Evolutionary conservation across 2,888 invertebrate genomes (phyloP).

Genomic region (Taphrorychus bicolor): DNA sequence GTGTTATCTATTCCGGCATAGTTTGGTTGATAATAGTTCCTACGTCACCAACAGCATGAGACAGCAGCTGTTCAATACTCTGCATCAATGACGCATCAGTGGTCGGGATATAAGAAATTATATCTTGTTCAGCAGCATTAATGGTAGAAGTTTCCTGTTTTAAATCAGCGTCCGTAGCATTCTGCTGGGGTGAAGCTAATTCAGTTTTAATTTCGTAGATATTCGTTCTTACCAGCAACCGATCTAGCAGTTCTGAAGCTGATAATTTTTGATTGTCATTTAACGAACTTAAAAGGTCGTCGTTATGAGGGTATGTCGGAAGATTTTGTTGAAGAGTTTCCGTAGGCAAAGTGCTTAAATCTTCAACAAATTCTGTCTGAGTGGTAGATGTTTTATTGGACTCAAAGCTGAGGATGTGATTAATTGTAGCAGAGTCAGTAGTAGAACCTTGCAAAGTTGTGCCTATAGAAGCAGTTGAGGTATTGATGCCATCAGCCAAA

Average conservation of each 20-base stretch:
- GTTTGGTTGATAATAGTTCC: slow-evolving; percentile 42
- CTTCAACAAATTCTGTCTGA: slow-evolving; percentile 2
- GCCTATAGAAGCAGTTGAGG: neutral
- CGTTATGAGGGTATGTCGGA: neutral
- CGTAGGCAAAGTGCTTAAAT: neutral
- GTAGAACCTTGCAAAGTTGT: slow-evolving; percentile 4
- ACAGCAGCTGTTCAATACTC: slow-evolving; percentile 54
- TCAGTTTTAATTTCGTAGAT: slow-evolving; percentile 56
- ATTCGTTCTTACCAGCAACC: slow-evolving; percentile 52
- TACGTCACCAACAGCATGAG: slow-evolving; percentile 52
- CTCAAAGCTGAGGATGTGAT: slow-evolving; percentile 3
- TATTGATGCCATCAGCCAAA: neutral
- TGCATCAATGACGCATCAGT: slow-evolving; percentile 51
- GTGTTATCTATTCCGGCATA: slow-evolving; percentile 24
- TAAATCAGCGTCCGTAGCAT: slow-evolving; percentile 6
- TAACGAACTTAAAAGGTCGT: slow-evolving; percentile 39
- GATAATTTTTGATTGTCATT: slow-evolving; percentile 40
- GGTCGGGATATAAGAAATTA: slow-evolving; percentile 40
- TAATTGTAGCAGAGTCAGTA: slow-evolving; percentile 13
- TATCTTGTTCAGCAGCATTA: slow-evolving; percentile 22
- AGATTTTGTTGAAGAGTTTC: neutral
- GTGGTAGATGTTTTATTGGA: slow-evolving; percentile 11
- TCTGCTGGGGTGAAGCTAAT: slow-evolving; percentile 39
- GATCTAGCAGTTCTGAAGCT: slow-evolving; percentile 50
- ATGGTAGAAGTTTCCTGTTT: neutral